Conservation (phyloP, 2,888 invertebrate genomes). For the Parnassius smintheus region DNA sequence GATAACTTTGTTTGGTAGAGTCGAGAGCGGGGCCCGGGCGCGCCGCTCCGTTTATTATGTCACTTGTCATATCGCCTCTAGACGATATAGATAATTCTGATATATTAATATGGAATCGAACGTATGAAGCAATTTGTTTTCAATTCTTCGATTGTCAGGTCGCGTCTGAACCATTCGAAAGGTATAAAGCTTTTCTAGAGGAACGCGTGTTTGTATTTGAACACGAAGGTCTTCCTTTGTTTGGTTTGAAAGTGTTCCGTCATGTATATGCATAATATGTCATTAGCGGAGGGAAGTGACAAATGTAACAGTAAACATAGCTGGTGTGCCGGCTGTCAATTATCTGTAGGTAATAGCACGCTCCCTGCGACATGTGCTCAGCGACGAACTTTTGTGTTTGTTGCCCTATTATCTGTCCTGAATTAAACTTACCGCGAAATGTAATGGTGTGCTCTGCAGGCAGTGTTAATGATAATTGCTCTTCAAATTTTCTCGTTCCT, state of each 20-base stretch:
- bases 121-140: conserved; percentile 19
- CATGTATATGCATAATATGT: conserved; percentile 51
- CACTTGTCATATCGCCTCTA: conserved; percentile 28
- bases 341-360: conserved; percentile 60
- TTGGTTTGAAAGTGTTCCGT: conserved; percentile 57
- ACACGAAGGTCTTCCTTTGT: conserved; percentile 28
- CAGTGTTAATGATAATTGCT: too few species aligned
- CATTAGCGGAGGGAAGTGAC: conserved; percentile 73
- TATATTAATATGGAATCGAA: conserved; percentile 10
- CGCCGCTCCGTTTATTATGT: conserved; percentile 28
- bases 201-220: neutral
- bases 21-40: conserved; percentile 30
- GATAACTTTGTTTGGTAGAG: conserved; percentile 65
- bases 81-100: conserved; percentile 16
- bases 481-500: too few species aligned
- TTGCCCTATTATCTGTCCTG: conserved; percentile 63
- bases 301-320: conserved; percentile 66
- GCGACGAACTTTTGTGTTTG: conserved; percentile 62
- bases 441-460: neutral
- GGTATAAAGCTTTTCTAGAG: conserved; percentile 2
- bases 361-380: conserved; percentile 67
- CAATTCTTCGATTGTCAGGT: conserved; percentile 5
- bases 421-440: neutral
- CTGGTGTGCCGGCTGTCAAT: conserved; percentile 69
- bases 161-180: conserved; percentile 10